Percentiles rank a stretch among this genome's conserved stretches.
These are phyloP conservation scores for Tribolium freemani DNA, from an alignment of 2,888 invertebrate species.

Conservation along the genomic window DNA sequence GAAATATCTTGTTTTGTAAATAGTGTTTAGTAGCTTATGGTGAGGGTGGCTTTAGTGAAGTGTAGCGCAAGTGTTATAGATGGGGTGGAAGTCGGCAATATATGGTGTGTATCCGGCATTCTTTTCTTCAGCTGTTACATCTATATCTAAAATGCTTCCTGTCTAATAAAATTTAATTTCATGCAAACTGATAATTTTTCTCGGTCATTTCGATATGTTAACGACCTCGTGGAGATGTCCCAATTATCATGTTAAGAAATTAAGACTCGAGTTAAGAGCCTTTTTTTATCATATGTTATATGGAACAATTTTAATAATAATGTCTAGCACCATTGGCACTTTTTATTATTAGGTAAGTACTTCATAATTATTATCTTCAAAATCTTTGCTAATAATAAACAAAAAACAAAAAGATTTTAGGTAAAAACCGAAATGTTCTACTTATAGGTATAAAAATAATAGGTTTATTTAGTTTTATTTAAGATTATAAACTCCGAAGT, in stretches of 20 bases:
- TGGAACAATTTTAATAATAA: background rate
- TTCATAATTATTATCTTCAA: too few relatives aligned
- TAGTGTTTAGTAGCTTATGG: slow-evolving; percentile 48
- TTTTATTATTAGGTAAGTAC: too few relatives aligned
- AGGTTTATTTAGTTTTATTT: too few relatives aligned
- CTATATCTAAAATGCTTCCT: slow-evolving; percentile 49
- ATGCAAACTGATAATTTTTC: slow-evolving; percentile 23
- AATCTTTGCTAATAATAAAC: too few relatives aligned
- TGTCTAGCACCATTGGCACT: too few relatives aligned
- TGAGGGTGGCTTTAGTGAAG: slow-evolving; percentile 41
- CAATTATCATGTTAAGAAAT: slow-evolving; percentile 17
- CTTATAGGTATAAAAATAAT: too few relatives aligned
- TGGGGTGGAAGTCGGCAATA: slow-evolving; percentile 56
- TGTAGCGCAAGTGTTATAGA: slow-evolving; percentile 51
- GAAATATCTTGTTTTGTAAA: slow-evolving; percentile 62
- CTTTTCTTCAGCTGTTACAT: slow-evolving; percentile 55
- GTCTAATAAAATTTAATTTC: slow-evolving; percentile 9
- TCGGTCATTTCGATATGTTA: slow-evolving; percentile 22
- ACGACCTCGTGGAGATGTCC: slow-evolving; percentile 22
- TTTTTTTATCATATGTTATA: background rate
- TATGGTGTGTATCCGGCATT: slow-evolving; percentile 45
- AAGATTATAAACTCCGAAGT: too few relatives aligned
- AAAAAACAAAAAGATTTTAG: too few relatives aligned
- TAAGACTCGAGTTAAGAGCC: too few relatives aligned
- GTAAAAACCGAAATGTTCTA: too few relatives aligned